Evolutionary conservation across 2,797 vertebrate species (phyloP).

Genomic region (Hyperoplus immaculatus): DNA sequence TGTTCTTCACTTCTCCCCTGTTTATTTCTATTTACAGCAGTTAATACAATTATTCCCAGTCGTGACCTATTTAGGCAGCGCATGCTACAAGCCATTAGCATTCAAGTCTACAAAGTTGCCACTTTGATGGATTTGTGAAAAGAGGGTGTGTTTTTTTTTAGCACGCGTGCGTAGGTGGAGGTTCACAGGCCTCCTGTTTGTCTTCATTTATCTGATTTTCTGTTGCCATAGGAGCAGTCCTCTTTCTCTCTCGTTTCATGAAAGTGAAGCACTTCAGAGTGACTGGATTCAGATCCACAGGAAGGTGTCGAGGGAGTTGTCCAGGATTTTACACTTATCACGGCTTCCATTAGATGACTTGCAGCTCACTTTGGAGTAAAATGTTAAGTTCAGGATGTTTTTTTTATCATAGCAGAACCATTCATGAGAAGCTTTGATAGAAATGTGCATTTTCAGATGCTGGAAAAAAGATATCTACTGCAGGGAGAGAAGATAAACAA

Average conservation of each 20-base stretch:
- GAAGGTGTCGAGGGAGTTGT: slow-evolving; percentile 80
- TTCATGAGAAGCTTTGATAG: slow-evolving; percentile 33
- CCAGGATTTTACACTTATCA: slow-evolving; percentile 79
- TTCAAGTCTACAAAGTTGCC: slow-evolving; percentile 80
- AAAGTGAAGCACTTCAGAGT: slow-evolving; percentile 78
- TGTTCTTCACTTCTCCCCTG: slow-evolving; percentile 73
- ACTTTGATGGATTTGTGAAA: slow-evolving; percentile 83
- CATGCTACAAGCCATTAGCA: slow-evolving; percentile 80
- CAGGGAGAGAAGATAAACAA: neutral
- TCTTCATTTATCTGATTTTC: slow-evolving; percentile 84
- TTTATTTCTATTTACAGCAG: slow-evolving; percentile 84
- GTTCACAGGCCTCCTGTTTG: slow-evolving; percentile 84
- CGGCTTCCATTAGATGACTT: slow-evolving; percentile 73
- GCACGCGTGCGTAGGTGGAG: slow-evolving; percentile 78
- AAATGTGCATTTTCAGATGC: slow-evolving; percentile 54
- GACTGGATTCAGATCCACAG: slow-evolving; percentile 75
- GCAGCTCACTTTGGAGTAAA: slow-evolving; percentile 69
- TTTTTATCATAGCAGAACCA: slow-evolving; percentile 54
- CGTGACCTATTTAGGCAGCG: slow-evolving; percentile 83
- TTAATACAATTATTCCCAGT: slow-evolving; percentile 84
- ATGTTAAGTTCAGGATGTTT: slow-evolving; percentile 62
- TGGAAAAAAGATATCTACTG: slow-evolving; percentile 29
- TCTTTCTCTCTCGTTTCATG: slow-evolving; percentile 69
- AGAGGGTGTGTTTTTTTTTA: slow-evolving; percentile 80
- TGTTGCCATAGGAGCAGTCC: slow-evolving; percentile 85